Percentiles rank a stretch among this genome's conserved stretches.
Evolutionary conservation across 2,113 vertebrate species (phyloP).

Genomic region (Passer domesticus): DNA sequence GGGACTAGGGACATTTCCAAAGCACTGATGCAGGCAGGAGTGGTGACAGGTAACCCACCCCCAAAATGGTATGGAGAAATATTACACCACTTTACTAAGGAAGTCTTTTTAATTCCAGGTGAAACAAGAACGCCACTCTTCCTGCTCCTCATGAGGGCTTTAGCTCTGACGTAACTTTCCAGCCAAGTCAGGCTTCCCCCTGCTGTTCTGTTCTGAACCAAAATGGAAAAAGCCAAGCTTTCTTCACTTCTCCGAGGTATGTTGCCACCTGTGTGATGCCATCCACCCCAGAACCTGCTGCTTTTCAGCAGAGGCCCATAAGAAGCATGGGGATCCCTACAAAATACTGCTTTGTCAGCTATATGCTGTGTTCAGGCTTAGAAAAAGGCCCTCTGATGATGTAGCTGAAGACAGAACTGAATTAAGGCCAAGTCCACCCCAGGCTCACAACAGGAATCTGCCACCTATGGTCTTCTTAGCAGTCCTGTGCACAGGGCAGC

Average conservation of each 20-base stretch:
- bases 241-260: neutral
- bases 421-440: neutral
- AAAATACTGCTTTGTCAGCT: neutral
- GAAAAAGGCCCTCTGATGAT: neutral
- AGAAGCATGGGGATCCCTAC: neutral
- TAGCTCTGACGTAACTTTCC: constrained; percentile 40
- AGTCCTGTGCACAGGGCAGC: neutral
- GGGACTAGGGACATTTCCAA: neutral
- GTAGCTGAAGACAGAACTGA: neutral
- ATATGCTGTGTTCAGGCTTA: neutral
- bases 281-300: neutral
- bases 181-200: constrained; percentile 52
- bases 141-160: neutral
- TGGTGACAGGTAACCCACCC: neutral
- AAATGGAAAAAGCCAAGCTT: neutral
- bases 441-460: neutral
- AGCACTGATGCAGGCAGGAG: neutral
- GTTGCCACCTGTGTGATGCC: neutral
- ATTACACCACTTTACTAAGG: neutral
- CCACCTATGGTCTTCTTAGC: neutral
- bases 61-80: neutral
- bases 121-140: constrained; percentile 31
- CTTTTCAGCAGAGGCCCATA: neutral
- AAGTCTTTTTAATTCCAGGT: constrained; percentile 26
- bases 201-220: constrained; percentile 46